Percentiles rank a stretch among this genome's conserved stretches.
Conservation (phyloP, 2,113 vertebrate genomes). For the Dipodomys spectabilis region DNA sequence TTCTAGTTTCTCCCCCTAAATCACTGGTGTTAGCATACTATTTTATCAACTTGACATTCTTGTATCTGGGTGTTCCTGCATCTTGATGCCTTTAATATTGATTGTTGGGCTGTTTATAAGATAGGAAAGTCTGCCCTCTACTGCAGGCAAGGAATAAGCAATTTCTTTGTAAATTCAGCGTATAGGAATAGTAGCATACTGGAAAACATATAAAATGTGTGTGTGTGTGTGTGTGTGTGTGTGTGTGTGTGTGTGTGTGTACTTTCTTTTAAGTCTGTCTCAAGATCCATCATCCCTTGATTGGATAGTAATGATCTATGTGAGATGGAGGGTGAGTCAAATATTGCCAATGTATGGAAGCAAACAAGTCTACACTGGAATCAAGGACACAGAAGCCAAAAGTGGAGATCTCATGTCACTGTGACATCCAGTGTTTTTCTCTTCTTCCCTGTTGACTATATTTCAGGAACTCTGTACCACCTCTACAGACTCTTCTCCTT, state of each 20-base stretch:
- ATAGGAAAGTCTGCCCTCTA: conserved; percentile 87
- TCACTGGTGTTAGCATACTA: conserved; percentile 65
- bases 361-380: not conserved
- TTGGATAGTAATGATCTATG: not conserved
- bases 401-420: not conserved
- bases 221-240: not conserved
- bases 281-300: not conserved
- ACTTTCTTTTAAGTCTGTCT: not conserved
- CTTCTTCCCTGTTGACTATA: not conserved
- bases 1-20: conserved; percentile 1
- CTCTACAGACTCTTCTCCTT: not conserved
- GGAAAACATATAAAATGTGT: not conserved
- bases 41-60: conserved; percentile 71
- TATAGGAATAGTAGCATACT: not conserved
- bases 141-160: conserved; percentile 80
- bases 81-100: conserved; percentile 62
- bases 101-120: conserved; percentile 71
- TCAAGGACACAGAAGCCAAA: not conserved
- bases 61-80: conserved; percentile 72
- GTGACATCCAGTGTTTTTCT: not conserved
- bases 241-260: not conserved
- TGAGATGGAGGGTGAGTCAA: not conserved
- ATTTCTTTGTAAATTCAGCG: conserved; percentile 20
- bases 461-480: not conserved
- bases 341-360: not conserved